Base-by-base conservation (phyloP, 2,797 vertebrate species). In the Malacoctenus gilli region DNA sequence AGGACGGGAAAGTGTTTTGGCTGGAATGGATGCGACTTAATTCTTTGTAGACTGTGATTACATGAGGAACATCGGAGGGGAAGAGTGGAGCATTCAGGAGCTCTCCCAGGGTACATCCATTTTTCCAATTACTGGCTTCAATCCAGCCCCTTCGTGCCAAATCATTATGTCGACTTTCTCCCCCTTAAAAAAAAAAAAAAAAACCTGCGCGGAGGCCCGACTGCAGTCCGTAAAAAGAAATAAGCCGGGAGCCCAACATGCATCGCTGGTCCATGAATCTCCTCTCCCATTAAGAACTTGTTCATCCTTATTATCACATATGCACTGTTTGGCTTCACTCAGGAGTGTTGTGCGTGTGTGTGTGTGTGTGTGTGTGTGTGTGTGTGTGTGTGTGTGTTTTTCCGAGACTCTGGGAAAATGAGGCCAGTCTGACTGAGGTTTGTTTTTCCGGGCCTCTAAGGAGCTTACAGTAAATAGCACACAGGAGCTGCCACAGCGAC, bases 381-480 rank as follows among this genome's bases (percentile, higher is more conserved):
- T 41, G 43, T 31, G 21, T 25, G 8, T 6, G 12, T 41, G 43
- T 31, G 21, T 25, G 57, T 2, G 0, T 4, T 52, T 19, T 51
- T 23, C 65, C 53, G 51, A 57, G 62, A 54, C 10, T 3, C 32
- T 40, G 68, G 63, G 60, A 85, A 86, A 28, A 82, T 59, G 62
- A 86, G 75, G 80, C 23, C 79, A 80, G 72, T 77, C 47, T 64
- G 66, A 59, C 52, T 57, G 68, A 68, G 59, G 64, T 68, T 79
- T 73, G 73, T 75, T 79, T 71, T 55, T 31, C 48, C 32, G 30
- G 31, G 47, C 75, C 77, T 80, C 75, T 64, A 25, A 75, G 80
- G 80, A 79, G 67, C 73, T 74, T 65, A 75, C 54, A 71, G 77
- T 77, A 76, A 73, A 82, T 75, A 62, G 72, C 72, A 59, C 36